These are phyloP conservation scores for Rhopalosiphum nymphaeae DNA, from an alignment of 2,888 invertebrate species.

Conservation along the genomic window DNA sequence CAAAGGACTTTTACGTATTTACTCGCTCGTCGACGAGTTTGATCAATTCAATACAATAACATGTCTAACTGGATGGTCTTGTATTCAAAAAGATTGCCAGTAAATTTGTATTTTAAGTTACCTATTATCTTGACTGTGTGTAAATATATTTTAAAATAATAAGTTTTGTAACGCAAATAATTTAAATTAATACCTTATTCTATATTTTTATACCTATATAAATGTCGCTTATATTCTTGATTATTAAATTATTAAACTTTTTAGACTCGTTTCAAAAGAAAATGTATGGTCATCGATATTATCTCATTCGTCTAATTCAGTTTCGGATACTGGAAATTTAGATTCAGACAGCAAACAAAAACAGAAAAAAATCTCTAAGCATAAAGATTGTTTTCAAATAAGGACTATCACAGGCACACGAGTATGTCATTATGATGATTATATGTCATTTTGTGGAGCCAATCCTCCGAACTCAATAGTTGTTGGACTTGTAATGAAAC, in stretches of 20 bases:
- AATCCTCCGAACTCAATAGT: conserved; percentile 37
- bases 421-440: background rate
- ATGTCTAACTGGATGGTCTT: conserved; percentile 58
- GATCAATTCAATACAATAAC: conserved; percentile 50
- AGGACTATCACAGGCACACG: background rate
- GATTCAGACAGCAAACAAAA: background rate
- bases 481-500: background rate
- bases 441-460: background rate
- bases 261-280: conserved; percentile 21
- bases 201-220: background rate
- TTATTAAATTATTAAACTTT: background rate
- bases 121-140: background rate
- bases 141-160: background rate
- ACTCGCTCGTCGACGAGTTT: conserved; percentile 8
- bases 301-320: conserved; percentile 1
- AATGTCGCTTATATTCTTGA: background rate
- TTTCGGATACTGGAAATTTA: background rate
- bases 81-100: conserved; percentile 41
- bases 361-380: background rate
- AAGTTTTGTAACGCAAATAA: background rate
- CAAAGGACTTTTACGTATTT: conserved; percentile 49
- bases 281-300: conserved; percentile 39
- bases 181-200: background rate
- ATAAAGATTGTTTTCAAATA: conserved; percentile 19
- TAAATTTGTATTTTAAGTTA: background rate